phyloP scores from a whole-genome alignment of 1,140 invertebrate genomes.

The Megalopta genalis region DNA sequence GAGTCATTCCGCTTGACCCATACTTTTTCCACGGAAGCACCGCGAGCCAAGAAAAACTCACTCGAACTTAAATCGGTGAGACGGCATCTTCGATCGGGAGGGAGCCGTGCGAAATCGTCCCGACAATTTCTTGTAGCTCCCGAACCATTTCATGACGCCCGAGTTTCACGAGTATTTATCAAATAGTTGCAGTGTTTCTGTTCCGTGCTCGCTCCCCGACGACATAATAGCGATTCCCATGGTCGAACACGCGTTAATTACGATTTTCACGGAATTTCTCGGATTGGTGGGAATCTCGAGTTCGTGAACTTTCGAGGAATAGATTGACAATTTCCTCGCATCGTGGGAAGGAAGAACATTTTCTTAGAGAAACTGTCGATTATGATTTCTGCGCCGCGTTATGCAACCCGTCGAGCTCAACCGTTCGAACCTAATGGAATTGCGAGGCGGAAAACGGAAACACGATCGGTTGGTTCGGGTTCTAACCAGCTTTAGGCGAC shows the following conservation, averaged over 20 bases:
- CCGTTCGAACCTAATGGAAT: conserved; percentile 13
- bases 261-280: neutral
- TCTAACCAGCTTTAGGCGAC: too few relatives aligned
- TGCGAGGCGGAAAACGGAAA: neutral
- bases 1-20: neutral
- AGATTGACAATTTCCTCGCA: neutral
- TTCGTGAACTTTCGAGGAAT: neutral
- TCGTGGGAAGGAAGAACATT: conserved; percentile 17
- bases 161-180: neutral
- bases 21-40: neutral
- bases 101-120: neutral
- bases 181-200: neutral
- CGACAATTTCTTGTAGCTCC: neutral
- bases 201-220: neutral
- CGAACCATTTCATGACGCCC: neutral
- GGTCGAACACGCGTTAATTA: neutral
- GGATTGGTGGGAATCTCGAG: neutral
- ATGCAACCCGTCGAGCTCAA: conserved; percentile 48
- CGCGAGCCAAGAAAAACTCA: neutral
- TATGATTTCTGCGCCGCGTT: conserved; percentile 65
- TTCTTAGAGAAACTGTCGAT: conserved; percentile 12
- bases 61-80: conserved; percentile 8
- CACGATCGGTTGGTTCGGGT: neutral
- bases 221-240: neutral
- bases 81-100: neutral